A percentile compares a stretch with the other conserved stretches of the same genome.
phyloP scores from a whole-genome alignment of 1,140 invertebrate genomes.

The Bathynomus jamesi region DNA sequence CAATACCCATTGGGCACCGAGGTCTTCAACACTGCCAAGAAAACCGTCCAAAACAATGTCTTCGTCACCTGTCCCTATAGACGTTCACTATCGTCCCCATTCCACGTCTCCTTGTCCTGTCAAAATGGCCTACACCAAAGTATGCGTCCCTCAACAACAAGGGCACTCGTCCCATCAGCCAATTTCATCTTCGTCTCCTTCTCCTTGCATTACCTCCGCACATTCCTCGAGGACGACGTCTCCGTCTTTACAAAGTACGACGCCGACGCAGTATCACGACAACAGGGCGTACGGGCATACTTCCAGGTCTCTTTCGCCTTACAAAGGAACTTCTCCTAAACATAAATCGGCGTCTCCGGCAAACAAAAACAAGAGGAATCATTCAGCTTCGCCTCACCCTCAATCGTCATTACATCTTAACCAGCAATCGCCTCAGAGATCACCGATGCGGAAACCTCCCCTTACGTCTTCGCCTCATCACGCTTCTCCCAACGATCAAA shows the following conservation, averaged over 20 bases:
- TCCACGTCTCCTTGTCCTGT: neutral
- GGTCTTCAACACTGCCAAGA: slow-evolving; percentile 29
- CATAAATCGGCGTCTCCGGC: neutral
- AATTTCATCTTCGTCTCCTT: neutral
- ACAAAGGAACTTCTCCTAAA: neutral
- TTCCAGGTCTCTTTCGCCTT: neutral
- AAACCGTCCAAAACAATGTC: slow-evolving; percentile 15
- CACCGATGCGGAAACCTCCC: neutral
- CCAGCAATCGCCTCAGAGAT: neutral
- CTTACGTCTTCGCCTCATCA: neutral
- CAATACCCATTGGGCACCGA: slow-evolving; percentile 21
- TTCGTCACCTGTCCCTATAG: slow-evolving; percentile 10
- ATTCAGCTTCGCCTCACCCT: too few species aligned
- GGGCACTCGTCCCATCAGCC: too few species aligned
- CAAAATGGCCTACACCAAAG: neutral
- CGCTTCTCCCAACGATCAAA: neutral
- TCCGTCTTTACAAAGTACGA: neutral
- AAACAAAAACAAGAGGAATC: neutral
- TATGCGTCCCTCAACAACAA: neutral
- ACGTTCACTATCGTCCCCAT: neutral
- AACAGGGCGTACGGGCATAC: too few species aligned
- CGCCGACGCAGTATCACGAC: neutral
- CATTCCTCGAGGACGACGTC: neutral
- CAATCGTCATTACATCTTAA: neutral
- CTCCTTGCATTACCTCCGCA: neutral